Evolutionary conservation across 2,888 invertebrate species (phyloP), one percentile per base, ranked within the genome.

Genomic region (Abrostola tripartita): DNA sequence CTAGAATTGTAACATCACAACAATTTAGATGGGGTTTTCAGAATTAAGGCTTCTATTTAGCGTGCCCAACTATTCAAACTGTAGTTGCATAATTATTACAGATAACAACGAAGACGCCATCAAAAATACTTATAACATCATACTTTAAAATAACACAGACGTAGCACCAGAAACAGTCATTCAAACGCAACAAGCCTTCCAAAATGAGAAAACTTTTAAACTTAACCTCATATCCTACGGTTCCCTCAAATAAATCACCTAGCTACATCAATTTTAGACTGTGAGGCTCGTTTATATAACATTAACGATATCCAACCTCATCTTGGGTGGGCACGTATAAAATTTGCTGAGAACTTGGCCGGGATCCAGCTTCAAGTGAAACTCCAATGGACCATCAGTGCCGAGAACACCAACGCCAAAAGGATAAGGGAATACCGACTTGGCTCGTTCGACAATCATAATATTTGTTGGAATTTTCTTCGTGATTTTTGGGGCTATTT

Each of bases 331-430:
- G 61, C 61, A 64, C 63, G 81, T 79, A 84, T 80, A 82, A 83
- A 83, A 86, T 78, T 79, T 74, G 67, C 71, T 62, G 57, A 68
- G 52, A 69, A 81, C 76, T 88, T 90, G 88, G 88, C 89, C 47
- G 55, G 37, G 52, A 63, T 86, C 88, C 89, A 88, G 82, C 68
- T 73, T 61, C 78, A 78, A 89, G 86, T 87, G 88, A 89, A 89
- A 88, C 83, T 81, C 81, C 84, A 83, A 88, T 85, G 89, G 87
- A 81, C 82, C 81, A 73, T 81, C 77, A 65, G 68, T 52, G 59
- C 60, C 68, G 72, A 51, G 60, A 67, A 68, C 53, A 62, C 37
- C 47, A 52, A 36, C 57, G 70, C 72, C 71, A 64, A 71, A 65
- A 63, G 68, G 65, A 74, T 78, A 65, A 74, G 52, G 35, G 65